Conservation (phyloP, 2,797 vertebrate species). For the Thunnus albacares region DNA sequence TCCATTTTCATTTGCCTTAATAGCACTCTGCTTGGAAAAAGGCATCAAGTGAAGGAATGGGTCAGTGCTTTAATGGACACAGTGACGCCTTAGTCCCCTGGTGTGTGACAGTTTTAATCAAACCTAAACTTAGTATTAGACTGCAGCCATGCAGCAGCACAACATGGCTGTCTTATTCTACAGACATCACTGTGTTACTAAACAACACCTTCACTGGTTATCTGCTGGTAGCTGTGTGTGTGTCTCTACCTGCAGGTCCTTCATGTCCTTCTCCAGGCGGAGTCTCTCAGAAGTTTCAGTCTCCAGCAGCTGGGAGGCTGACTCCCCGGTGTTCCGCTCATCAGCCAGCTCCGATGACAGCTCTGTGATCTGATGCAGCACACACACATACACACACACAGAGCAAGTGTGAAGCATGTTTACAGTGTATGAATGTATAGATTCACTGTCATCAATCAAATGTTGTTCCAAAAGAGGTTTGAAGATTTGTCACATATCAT, state of each 20-base stretch:
- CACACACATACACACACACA: slow-evolving; percentile 42
- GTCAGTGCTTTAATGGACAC: slow-evolving; percentile 8
- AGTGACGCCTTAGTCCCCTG: slow-evolving; percentile 1
- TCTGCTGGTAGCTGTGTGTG: neutral
- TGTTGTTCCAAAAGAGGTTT: too few relatives aligned
- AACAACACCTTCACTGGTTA: neutral
- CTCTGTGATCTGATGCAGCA: slow-evolving; percentile 90
- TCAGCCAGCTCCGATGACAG: slow-evolving; percentile 95
- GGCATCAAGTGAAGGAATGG: neutral
- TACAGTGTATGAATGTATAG: too few relatives aligned
- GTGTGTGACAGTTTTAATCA: slow-evolving; percentile 7
- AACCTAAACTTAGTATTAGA: neutral
- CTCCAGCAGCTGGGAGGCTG: slow-evolving; percentile 95
- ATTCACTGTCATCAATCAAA: too few relatives aligned
- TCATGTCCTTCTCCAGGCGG: slow-evolving; percentile 95
- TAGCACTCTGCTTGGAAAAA: neutral
- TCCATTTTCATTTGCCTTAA: slow-evolving; percentile 34
- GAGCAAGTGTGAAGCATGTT: too few relatives aligned
- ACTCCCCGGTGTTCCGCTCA: slow-evolving; percentile 96
- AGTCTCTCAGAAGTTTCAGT: slow-evolving; percentile 93
- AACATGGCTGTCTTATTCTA: neutral
- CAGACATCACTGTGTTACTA: neutral
- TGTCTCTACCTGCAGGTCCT: slow-evolving; percentile 92
- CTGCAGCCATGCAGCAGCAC: neutral
- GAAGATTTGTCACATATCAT: neutral